A percentile compares a stretch with the other conserved stretches of the same genome.
Evolutionary conservation across 2,888 invertebrate species (phyloP).

Genomic region (Drosophila tripunctata): DNA sequence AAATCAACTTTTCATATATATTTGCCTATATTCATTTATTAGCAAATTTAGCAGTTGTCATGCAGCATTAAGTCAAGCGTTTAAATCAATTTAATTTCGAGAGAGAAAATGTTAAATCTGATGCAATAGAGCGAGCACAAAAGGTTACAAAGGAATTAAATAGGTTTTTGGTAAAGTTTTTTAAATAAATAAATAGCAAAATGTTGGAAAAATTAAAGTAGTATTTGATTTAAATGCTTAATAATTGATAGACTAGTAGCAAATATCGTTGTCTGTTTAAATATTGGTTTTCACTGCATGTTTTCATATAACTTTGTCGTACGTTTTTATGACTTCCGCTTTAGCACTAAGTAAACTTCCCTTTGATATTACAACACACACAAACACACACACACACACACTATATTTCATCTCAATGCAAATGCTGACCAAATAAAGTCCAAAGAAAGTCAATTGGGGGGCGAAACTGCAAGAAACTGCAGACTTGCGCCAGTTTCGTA

Average conservation of each 20-base stretch:
- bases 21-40: slow-evolving; percentile 1
- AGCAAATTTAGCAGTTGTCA: background rate
- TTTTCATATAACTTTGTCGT: background rate
- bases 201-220: background rate
- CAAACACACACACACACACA: too few relatives aligned
- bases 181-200: background rate
- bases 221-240: too few relatives aligned
- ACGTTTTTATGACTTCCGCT: slow-evolving; percentile 7
- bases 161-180: too few relatives aligned
- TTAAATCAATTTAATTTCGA: too few relatives aligned
- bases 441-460: slow-evolving; percentile 36
- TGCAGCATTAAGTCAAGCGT: background rate
- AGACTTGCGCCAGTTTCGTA: slow-evolving; percentile 47
- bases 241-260: background rate
- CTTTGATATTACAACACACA: slow-evolving; percentile 3
- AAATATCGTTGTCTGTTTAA: too few relatives aligned
- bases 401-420: slow-evolving; percentile 9
- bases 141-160: too few relatives aligned
- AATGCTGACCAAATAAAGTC: slow-evolving; percentile 11
- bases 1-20: background rate
- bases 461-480: slow-evolving; percentile 12
- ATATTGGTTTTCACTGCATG: background rate
- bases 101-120: too few relatives aligned
- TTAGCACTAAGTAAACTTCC: slow-evolving; percentile 4
- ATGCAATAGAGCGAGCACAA: too few relatives aligned